phyloP scores from a whole-genome alignment of 1,140 invertebrate genomes.

The Drosophila bocki region DNA sequence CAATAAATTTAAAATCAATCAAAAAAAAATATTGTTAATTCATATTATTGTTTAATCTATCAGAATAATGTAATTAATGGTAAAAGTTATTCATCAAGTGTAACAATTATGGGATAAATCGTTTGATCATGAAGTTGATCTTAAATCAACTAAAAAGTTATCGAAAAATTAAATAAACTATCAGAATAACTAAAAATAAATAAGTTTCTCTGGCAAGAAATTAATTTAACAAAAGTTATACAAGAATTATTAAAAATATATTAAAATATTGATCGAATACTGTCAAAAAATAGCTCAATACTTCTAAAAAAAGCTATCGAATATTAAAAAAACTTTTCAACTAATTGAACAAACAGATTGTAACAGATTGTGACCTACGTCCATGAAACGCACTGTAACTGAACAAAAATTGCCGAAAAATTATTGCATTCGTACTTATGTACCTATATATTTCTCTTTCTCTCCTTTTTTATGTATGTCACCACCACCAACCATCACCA shows the following conservation, averaged over 20 bases:
- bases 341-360: too few relatives aligned
- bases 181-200: background rate
- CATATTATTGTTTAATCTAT: background rate
- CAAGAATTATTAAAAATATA: too few relatives aligned
- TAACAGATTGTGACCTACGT: background rate
- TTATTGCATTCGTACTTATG: slow-evolving; percentile 53
- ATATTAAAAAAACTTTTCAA: too few relatives aligned
- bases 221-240: too few relatives aligned
- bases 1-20: background rate
- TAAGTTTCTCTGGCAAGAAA: too few relatives aligned
- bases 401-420: background rate
- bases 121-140: too few relatives aligned
- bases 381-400: slow-evolving; percentile 18
- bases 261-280: too few relatives aligned
- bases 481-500: slow-evolving; percentile 31
- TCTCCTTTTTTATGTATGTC: slow-evolving; percentile 60
- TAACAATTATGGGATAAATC: background rate
- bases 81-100: background rate
- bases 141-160: too few relatives aligned
- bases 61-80: background rate
- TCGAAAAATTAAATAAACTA: background rate
- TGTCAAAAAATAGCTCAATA: too few relatives aligned
- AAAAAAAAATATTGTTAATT: background rate
- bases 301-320: too few relatives aligned
- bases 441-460: slow-evolving; percentile 57